A percentile compares a stretch with the other conserved stretches of the same genome.
phyloP scores from a whole-genome alignment of 2,797 vertebrate species.

The Pempheris klunzingeri region DNA sequence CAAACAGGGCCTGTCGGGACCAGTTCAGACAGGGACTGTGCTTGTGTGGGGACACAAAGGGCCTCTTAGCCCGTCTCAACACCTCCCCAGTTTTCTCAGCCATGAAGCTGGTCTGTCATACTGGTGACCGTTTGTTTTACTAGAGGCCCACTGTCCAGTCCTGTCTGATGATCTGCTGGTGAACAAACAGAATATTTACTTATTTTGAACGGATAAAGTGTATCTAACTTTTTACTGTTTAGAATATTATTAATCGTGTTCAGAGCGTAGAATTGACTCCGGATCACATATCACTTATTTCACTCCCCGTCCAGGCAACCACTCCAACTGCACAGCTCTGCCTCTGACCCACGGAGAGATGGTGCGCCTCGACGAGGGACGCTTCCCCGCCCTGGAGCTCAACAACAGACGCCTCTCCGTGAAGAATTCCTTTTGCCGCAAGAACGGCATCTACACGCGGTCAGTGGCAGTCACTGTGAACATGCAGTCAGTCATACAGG shows the following conservation, averaged over 20 bases:
- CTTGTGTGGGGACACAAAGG: slow-evolving; percentile 79
- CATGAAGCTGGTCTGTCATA: slow-evolving; percentile 31
- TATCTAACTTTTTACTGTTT: background rate
- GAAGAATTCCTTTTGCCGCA: slow-evolving; percentile 98
- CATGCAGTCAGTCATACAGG: background rate
- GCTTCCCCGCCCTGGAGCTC: slow-evolving; percentile 95
- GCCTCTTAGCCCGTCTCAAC: slow-evolving; percentile 54
- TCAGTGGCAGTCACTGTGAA: slow-evolving; percentile 66
- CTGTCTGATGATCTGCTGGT: background rate
- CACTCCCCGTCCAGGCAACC: slow-evolving; percentile 84
- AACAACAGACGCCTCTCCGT: slow-evolving; percentile 96
- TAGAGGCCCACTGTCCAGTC: slow-evolving; percentile 29
- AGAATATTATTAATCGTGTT: no score
- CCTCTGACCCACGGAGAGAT: slow-evolving; percentile 95
- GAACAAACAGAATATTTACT: slow-evolving; percentile 4
- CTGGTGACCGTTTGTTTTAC: slow-evolving; percentile 64
- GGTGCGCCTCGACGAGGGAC: slow-evolving; percentile 96
- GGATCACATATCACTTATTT: slow-evolving; percentile 37
- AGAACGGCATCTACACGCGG: slow-evolving; percentile 97
- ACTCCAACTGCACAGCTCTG: slow-evolving; percentile 91
- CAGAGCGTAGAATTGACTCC: slow-evolving; percentile 29
- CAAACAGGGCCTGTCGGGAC: slow-evolving; percentile 54
- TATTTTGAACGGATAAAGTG: background rate
- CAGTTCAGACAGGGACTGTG: slow-evolving; percentile 70
- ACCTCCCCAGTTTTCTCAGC: slow-evolving; percentile 46